Conservation (phyloP, 1,140 invertebrate species). For the Stratiolaelaps scimitus region DNA sequence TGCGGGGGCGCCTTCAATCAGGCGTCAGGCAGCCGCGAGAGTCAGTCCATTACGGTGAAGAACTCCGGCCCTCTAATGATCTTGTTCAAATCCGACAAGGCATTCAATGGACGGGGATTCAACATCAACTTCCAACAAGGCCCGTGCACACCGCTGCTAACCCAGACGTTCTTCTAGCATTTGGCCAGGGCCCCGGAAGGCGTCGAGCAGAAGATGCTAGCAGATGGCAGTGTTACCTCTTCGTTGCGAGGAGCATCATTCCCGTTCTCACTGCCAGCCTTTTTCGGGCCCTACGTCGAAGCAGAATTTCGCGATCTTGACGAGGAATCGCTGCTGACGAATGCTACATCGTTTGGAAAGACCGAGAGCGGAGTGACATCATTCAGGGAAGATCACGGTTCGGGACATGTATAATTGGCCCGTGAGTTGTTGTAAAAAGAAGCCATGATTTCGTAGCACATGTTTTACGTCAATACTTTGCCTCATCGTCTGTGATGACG, state of each 20-base stretch:
- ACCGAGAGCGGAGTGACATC: too few relatives aligned
- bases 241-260: neutral
- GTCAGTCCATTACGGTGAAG: constrained; percentile 16
- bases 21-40: constrained; percentile 4
- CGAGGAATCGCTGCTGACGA: neutral
- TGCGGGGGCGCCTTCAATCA: constrained; percentile 22
- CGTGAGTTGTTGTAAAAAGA: too few relatives aligned
- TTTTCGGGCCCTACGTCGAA: neutral
- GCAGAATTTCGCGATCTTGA: neutral
- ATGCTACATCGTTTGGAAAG: neutral
- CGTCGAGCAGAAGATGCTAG: neutral
- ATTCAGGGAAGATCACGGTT: too few relatives aligned
- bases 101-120: constrained; percentile 54
- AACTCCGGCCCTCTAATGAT: constrained; percentile 18
- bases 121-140: constrained; percentile 69
- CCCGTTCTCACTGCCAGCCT: neutral
- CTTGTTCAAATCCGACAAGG: constrained; percentile 24
- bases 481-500: too few relatives aligned
- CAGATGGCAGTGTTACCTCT: neutral
- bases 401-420: too few relatives aligned
- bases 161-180: constrained; percentile 8
- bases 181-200: neutral
- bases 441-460: too few relatives aligned
- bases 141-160: constrained; percentile 47
- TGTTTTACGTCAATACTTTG: too few relatives aligned